Base-by-base conservation (phyloP, 2,113 vertebrate genomes). In the Ramphastos sulfuratus region DNA sequence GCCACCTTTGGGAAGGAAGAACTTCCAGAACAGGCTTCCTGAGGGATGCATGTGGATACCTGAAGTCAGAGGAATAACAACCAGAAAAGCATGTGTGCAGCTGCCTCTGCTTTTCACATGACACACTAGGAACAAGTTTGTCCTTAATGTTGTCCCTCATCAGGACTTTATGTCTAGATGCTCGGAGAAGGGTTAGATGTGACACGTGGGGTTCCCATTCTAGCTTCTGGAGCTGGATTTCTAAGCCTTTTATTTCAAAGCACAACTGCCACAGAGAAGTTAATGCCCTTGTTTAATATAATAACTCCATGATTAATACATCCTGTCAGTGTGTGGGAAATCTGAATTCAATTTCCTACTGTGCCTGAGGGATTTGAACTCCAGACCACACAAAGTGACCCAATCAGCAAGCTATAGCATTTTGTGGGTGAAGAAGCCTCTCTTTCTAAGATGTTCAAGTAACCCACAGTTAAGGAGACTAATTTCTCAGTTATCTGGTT, bases 381-480 rank as follows among this genome's bases (percentile, higher is more conserved):
- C 73, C 77, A 86, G 95, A 96, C 92, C 96, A 95, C 92, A 95
- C 90, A 95, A 81, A 94, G 61, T 81, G 90, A 90, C 93, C 96
- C 81, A 76, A 88, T 74, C 77, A 67, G 64, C 56, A 58, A 88
- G 59, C 39, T 24, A 12, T 0, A 2, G 11, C 37, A 44, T 81
- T 85, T 72, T 60, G 52, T 81, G 72, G 44, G 18, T 86, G 76
- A 88, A 64, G 79, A 94, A 6, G 69, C 17, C 42, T 66, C 56
- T 66, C 25, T 77, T 82, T 70, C 44, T 18, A 27, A 77, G 28
- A 17, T 72, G 78, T n/a, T 31, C 88, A 67, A 75, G n/a, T 14
- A 66, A 28, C 19, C 18, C 0, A 0, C 6, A 20, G 30, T 37
- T 46, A 50, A 59, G 52, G 15, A 66, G 42, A 21, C 9, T 63